These are phyloP conservation scores for Ectobius pallidus DNA, from an alignment of 2,888 invertebrate species.

Conservation along the genomic window DNA sequence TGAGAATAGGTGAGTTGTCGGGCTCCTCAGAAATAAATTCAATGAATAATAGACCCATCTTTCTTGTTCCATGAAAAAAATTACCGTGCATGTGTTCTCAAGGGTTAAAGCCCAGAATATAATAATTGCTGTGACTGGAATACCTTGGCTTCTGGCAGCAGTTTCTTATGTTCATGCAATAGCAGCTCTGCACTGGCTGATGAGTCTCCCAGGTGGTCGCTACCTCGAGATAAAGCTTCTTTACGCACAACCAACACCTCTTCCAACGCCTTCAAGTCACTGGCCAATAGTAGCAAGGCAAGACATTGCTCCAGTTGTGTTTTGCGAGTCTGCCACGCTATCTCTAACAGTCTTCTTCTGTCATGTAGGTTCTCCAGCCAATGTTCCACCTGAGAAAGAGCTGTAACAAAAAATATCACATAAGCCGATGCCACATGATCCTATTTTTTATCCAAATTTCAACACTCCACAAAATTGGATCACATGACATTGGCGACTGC, in stretches of 20 bases:
- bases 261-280: slow-evolving; percentile 71
- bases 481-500: too few relatives aligned
- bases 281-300: slow-evolving; percentile 73
- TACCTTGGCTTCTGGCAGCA: slow-evolving; percentile 72
- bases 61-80: too few relatives aligned
- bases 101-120: too few relatives aligned
- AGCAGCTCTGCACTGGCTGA: slow-evolving; percentile 69
- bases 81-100: too few relatives aligned
- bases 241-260: slow-evolving; percentile 62
- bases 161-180: slow-evolving; percentile 70
- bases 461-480: too few relatives aligned
- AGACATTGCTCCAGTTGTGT: slow-evolving; percentile 79
- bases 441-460: too few relatives aligned
- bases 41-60: too few relatives aligned
- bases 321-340: slow-evolving; percentile 70
- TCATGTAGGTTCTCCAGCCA: slow-evolving; percentile 80
- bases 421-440: too few relatives aligned
- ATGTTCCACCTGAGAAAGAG: slow-evolving; percentile 72
- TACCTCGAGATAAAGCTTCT: slow-evolving; percentile 60
- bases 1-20: too few relatives aligned
- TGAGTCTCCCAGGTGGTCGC: slow-evolving; percentile 74
- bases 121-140: too few relatives aligned
- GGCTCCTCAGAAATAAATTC: too few relatives aligned
- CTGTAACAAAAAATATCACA: slow-evolving; percentile 52
- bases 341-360: slow-evolving; percentile 72